Evolutionary conservation across 2,113 vertebrate genomes (phyloP), one percentile per base, ranked within the genome.

Genomic region (Hippocampus comes): DNA sequence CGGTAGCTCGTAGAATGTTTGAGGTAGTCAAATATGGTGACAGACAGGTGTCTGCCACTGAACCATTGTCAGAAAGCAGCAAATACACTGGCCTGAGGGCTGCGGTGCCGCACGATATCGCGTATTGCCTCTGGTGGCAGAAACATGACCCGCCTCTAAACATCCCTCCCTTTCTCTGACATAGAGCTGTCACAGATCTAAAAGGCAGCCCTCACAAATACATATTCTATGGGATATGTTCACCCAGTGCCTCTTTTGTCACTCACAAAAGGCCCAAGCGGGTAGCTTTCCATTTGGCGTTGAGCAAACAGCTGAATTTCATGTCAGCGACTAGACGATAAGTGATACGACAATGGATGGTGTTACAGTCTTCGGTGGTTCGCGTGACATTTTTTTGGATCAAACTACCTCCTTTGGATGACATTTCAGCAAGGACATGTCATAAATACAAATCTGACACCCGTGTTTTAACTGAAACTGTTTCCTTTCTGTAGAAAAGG

Each of bases 81-180:
- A 77, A 53, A 70, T 68, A 79, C 34, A 12, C 49, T 67, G 68
- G 71, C 86, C 80, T 49, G 27, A 79, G 70, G 87, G 73, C 76
- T 76, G 20, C 15, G 73, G 78, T 63, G 57, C 38, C 14, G 17
- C 75, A 89, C 82, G 86, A 86, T 82, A 72, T 61, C 75, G 71
- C 75, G 72, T 68, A 74, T 74, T 80, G 76, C 72, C 86, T 84
- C 75, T 82, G 80, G 79, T 72, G 67, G 82, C 65, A 78, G 91
- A 82, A 91, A 92, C 42, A 70, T 53, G 83, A 92, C 67, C 85
- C 67, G 73, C 14, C 67, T 80, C 76, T 67, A 78, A 86, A 89
- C 78, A 84, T 83, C 41, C 65, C 56, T 66, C 23, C 60, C 68
- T 79, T 81, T 81, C 73, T 46, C 66, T 23, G 41, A 55, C 74